Base-by-base conservation (phyloP, 1,140 invertebrate genomes). In the Papilio polytes region DNA sequence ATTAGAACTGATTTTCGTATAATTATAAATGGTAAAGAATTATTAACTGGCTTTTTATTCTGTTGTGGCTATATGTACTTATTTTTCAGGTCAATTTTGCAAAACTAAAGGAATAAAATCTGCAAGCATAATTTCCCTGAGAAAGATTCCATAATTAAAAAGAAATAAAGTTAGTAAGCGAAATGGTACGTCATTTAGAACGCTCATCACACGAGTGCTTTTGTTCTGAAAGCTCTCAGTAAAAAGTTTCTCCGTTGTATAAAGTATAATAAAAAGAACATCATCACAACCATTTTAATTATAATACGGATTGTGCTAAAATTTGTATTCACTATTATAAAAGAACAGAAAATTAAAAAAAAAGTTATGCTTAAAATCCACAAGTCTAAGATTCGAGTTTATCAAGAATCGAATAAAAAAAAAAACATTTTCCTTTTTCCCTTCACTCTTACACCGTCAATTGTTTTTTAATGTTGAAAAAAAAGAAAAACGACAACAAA, bases 151-250 rank as follows among this genome's bases (percentile, higher is more conserved):
- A 70, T 70, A 70, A 36, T 70, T 70, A 70, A 70, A 70, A 70
- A 70, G 63, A 70, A 70, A 26, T 70, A 70, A 70, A 70, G 63
- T 31, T 18, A 70, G 63, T 70, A 31, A 70, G 26, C 63, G 63
- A 70, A 70, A 70, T 70, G 63, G 63, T 70, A 70, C 63, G 26
- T 70, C 63, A 70, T 70, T 70, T 70, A 70, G 26, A 70, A 70
- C 63, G 63, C 63, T 70, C 63, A 70, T 70, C 63, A 70, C 63
- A 70, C 63, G 63, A 70, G 63, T 70, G 63, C 63, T 70, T 70
- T 70, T 70, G 63, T 70, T 70, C 22, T 70, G 63, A 70, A 70
- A 70, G 63, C 63, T 70, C 63, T 31, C 63, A 36, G 63, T 70
- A 70, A 31, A 70, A 70, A 70, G 63, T 70, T 70, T 31, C 63